Evolutionary conservation across 2,888 invertebrate species (phyloP).

Genomic region (Falcaria lacertinaria): DNA sequence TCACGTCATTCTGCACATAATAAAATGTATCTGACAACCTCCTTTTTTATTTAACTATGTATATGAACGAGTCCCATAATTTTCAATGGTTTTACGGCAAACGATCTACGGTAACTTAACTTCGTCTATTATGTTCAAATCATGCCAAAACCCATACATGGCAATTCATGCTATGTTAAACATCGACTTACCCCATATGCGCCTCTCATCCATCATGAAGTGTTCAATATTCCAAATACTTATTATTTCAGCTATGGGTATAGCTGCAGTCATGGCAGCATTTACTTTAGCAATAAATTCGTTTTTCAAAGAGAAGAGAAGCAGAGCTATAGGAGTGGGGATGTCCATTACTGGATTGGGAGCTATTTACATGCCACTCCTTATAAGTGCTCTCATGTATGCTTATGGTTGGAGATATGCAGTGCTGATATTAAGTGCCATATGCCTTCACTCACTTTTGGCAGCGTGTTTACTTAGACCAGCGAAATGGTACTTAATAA

Average conservation of each 20-base stretch:
- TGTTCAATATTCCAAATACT: too few species aligned
- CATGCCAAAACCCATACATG: too few species aligned
- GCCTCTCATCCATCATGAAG: too few species aligned
- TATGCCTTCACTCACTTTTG: constrained; percentile 81
- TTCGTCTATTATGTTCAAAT: too few species aligned
- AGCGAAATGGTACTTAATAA: constrained; percentile 82
- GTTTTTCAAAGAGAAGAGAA: constrained; percentile 81
- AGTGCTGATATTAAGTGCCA: constrained; percentile 80
- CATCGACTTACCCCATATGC: too few species aligned
- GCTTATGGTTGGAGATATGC: constrained; percentile 81
- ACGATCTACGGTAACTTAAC: too few species aligned
- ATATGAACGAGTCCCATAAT: too few species aligned
- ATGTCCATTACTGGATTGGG: constrained; percentile 84
- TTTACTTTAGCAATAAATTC: constrained; percentile 83
- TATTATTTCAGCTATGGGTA: constrained; percentile 81
- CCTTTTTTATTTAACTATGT: too few species aligned
- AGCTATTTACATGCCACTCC: constrained; percentile 82
- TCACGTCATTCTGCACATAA: too few species aligned
- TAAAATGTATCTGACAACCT: too few species aligned
- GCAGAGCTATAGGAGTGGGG: constrained; percentile 81
- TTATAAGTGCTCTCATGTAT: constrained; percentile 78
- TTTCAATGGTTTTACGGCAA: too few species aligned
- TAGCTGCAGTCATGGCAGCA: constrained; percentile 80
- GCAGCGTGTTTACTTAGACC: constrained; percentile 83
- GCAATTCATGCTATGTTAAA: too few species aligned